Evolutionary conservation across 1,140 invertebrate genomes (phyloP).

Genomic region (Liolophura sinensis): DNA sequence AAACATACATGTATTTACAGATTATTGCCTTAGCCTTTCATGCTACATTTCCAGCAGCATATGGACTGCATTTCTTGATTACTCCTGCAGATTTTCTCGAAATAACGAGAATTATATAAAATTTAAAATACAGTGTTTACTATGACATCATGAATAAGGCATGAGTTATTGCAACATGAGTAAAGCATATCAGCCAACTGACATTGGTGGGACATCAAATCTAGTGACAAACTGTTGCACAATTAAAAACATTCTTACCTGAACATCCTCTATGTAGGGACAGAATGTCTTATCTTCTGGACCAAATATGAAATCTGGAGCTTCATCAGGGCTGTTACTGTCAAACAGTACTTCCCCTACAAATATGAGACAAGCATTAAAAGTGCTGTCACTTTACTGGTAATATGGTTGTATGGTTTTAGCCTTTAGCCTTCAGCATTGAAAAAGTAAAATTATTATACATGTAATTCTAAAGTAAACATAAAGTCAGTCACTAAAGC

Average conservation of each 20-base stretch:
- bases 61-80: too few species aligned
- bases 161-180: background rate
- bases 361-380: constrained; percentile 6
- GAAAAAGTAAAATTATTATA: background rate
- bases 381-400: background rate
- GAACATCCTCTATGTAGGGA: constrained; percentile 34
- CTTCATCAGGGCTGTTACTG: constrained; percentile 41
- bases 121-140: background rate
- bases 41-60: too few species aligned
- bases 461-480: too few species aligned
- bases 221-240: background rate
- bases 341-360: constrained; percentile 57
- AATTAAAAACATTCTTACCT: constrained; percentile 33
- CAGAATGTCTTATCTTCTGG: constrained; percentile 44
- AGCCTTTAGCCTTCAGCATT: background rate
- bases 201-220: constrained; percentile 5
- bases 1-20: too few species aligned
- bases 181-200: background rate
- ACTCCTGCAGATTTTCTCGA: too few species aligned
- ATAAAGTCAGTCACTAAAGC: too few species aligned
- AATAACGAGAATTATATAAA: background rate
- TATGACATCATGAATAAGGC: background rate
- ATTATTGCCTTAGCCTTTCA: too few species aligned
- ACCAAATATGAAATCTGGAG: constrained; percentile 57
- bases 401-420: constrained; percentile 4